Evolutionary conservation across 2,797 vertebrate species (phyloP), one percentile per base, ranked within the genome.

Genomic region (Sphenopsis melanotis): DNA sequence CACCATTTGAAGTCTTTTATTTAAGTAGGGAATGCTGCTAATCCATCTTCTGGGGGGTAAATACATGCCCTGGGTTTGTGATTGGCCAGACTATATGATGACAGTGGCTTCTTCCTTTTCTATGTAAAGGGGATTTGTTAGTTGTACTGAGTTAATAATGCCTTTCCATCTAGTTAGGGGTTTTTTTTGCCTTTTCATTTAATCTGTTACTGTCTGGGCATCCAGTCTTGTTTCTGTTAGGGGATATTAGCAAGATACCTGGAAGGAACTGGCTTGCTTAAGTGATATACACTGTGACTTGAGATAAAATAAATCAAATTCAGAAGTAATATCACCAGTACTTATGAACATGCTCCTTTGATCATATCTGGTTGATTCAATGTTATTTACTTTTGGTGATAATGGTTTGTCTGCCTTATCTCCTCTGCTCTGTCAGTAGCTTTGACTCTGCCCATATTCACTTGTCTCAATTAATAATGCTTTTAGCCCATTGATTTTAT

Each of bases 221-320:
- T 88, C 44, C 81, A 90, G 53, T 83, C 57, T 56, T 94, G 18
- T 75, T 93, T 70, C 83, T 82, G 39, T 81, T 79, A 59, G 50
- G 47, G 50, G 44, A 53, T 90, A 88, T 93, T 93, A 91, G 32
- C 79, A 90, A 92, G 94, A 88, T 83, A 93, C 66, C 87, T 81
- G 64, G 78, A 81, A 95, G 95, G 79, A 92, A 63, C 59, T 90
- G 68, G 29, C 82, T 92, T 95, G 59, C 78, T 86, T 93, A 84
- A 81, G 68, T 91, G 89, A 65, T 84, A 68, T 7, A 41, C 37
- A 9, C 65, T 93, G 61, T 71, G 79, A 79, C 83, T 88, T 80
- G 53, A 92, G 93, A 92, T 89, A 95, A 96, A 97, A 93, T 91
- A 89, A 94, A 96, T 95, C 84, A 95, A 93, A 96, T 96, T 95